Percentiles rank a stretch among this genome's conserved stretches.
Evolutionary conservation across 2,113 vertebrate genomes (phyloP).

Genomic region (Stigmatopora argus): DNA sequence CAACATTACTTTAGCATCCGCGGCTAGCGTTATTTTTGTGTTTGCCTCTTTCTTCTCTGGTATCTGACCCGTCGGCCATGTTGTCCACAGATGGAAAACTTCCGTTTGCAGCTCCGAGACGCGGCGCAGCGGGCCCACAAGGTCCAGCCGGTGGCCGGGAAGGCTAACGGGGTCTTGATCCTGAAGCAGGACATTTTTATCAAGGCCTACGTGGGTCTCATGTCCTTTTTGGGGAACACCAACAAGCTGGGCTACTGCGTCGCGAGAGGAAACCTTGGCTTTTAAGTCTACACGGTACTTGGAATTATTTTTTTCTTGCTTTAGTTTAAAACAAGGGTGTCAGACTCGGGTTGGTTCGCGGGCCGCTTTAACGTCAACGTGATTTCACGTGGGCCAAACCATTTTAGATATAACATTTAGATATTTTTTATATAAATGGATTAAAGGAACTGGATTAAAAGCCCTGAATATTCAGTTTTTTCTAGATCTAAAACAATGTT

Average conservation of each 20-base stretch:
- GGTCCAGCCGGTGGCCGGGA: constrained; percentile 57
- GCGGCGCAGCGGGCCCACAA: constrained; percentile 62
- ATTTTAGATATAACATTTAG: too few relatives aligned
- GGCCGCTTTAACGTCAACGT: too few relatives aligned
- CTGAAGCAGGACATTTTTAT: constrained; percentile 70
- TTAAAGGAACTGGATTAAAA: too few relatives aligned
- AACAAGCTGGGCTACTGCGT: constrained; percentile 79
- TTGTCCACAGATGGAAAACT: constrained; percentile 69
- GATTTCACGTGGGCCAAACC: too few relatives aligned
- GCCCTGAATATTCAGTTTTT: too few relatives aligned
- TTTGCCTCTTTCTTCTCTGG: not conserved
- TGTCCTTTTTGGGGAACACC: constrained; percentile 76
- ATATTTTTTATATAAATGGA: too few relatives aligned
- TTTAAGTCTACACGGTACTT: constrained; percentile 53
- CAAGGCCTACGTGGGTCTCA: constrained; percentile 72
- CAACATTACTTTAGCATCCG: not conserved
- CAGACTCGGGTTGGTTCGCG: too few relatives aligned
- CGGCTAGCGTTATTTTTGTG: not conserved
- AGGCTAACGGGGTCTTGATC: constrained; percentile 65
- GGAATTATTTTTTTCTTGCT: not conserved
- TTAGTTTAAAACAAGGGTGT: too few relatives aligned
- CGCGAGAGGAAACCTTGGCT: constrained; percentile 75
- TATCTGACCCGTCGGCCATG: constrained; percentile 4
- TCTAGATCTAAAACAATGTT: too few relatives aligned
- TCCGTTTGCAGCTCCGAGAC: constrained; percentile 64